Conservation (phyloP, 1,140 invertebrate genomes). For the Drosophila simulans region DNA sequence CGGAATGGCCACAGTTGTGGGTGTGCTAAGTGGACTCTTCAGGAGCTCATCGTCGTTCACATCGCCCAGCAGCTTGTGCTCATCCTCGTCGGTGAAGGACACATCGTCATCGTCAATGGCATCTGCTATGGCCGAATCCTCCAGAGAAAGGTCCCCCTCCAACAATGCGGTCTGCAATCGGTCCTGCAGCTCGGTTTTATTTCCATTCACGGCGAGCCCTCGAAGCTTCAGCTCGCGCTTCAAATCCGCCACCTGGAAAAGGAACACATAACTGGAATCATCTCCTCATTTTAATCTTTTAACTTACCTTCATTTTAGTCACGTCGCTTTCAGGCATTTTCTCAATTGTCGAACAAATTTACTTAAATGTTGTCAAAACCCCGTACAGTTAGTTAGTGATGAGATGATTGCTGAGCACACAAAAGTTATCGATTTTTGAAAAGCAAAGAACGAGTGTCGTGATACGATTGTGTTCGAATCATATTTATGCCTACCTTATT, state of each 20-base stretch:
- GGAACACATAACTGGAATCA: slow-evolving; percentile 26
- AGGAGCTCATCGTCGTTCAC: slow-evolving; percentile 73
- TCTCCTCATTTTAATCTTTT: background rate
- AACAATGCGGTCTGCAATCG: slow-evolving; percentile 89
- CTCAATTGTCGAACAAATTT: slow-evolving; percentile 14
- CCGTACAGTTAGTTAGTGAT: slow-evolving; percentile 9
- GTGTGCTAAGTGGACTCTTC: slow-evolving; percentile 72
- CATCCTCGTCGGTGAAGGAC: slow-evolving; percentile 73
- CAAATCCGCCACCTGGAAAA: slow-evolving; percentile 88
- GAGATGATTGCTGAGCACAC: background rate
- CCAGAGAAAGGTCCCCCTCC: slow-evolving; percentile 85
- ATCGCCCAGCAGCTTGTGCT: slow-evolving; percentile 65
- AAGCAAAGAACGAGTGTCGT: background rate
- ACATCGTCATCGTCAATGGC: slow-evolving; percentile 81
- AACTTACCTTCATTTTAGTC: slow-evolving; percentile 81
- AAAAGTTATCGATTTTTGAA: background rate
- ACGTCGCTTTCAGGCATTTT: slow-evolving; percentile 82
- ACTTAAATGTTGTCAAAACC: slow-evolving; percentile 14
- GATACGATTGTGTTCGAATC: background rate
- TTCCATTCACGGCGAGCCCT: slow-evolving; percentile 90
- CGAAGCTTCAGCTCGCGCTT: slow-evolving; percentile 91
- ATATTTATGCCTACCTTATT: background rate
- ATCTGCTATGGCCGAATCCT: slow-evolving; percentile 85
- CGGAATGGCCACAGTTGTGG: slow-evolving; percentile 37
- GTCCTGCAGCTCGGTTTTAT: slow-evolving; percentile 92